Base-by-base conservation (phyloP, 2,888 invertebrate genomes). In the Caradrina kadenii region DNA sequence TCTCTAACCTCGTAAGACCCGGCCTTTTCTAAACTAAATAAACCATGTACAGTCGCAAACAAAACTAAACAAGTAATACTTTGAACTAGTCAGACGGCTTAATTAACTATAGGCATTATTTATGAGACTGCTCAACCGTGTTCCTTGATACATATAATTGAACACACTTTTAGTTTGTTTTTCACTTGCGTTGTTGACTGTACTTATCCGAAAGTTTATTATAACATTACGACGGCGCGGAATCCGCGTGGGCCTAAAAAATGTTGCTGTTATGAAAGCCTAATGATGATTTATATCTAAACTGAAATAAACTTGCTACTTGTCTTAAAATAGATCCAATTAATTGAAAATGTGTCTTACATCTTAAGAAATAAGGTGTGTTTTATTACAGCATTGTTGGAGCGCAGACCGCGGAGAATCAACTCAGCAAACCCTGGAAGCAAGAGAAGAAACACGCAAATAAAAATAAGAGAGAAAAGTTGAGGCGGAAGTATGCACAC, bases 381-480 rank as follows among this genome's bases (percentile, higher is more conserved):
- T 72, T 79, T 76, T 66, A 60, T 90, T 89, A 0, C 91, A 95
- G 95, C 3, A 68, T 91, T 17, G 84, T 82, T 39, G 90, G 90
- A 17, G 88, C 86, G 7, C 91, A 92, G 69, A 81, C 87, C 19
- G 85, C 82, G 1, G 87, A 76, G 45, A 78, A 76, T 5, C 89
- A 85, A 45, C 76, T 90, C 7, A 96, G 94, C 31, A 97, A 98
- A 88, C 97, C 97, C 1, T 98, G 97, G 97, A 98, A 98, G 90
- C 96, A 97, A 76, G 96, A 97, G 89, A 98, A 98, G 91, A 98
- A 97, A 91, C 98, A 98, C 90, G 97, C 97, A 45, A 99, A 99
- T 90, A 97, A 98, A 88, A 98, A 98, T 82, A 99, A 99, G 90
- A 97, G 97, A 72, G 99, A 99, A 91, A 99, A 99, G 91, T 93